Conservation (phyloP, 1,140 invertebrate species). For the Anastrepha ludens region DNA sequence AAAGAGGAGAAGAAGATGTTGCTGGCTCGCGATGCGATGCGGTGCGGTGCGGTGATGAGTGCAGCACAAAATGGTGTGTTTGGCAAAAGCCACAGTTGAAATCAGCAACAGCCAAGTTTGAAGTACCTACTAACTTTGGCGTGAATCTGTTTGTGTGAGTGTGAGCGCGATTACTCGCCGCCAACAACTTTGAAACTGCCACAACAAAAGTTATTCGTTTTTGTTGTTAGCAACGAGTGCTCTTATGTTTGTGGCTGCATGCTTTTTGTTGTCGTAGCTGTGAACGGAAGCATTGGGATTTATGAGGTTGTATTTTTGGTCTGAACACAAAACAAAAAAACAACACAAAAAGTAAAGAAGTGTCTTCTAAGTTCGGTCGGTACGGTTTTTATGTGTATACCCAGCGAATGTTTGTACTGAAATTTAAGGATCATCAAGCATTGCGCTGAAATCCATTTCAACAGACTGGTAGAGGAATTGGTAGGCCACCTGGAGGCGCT, state of each 20-base stretch:
- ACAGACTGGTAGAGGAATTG: too few relatives aligned
- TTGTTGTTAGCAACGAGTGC: background rate
- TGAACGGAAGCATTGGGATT: slow-evolving; percentile 42
- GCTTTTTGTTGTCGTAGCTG: slow-evolving; percentile 25
- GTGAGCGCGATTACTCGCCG: slow-evolving; percentile 15
- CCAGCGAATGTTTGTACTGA: background rate
- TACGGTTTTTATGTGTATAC: too few relatives aligned
- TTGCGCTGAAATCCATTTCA: too few relatives aligned
- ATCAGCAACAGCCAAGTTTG: slow-evolving; percentile 39
- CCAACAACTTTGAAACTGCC: slow-evolving; percentile 29
- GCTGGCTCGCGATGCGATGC: background rate
- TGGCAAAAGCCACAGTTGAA: slow-evolving; percentile 48
- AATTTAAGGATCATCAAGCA: too few relatives aligned
- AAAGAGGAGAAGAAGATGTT: too few relatives aligned
- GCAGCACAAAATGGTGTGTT: slow-evolving; percentile 36
- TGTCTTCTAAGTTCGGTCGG: too few relatives aligned
- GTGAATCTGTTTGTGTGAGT: background rate
- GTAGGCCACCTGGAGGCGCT: too few relatives aligned
- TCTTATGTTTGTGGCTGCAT: background rate
- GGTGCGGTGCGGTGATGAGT: background rate
- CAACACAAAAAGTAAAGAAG: background rate
- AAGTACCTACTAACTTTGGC: slow-evolving; percentile 18
- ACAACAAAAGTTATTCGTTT: background rate
- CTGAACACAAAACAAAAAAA: background rate
- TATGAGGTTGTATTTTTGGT: slow-evolving; percentile 39